Evolutionary conservation across 2,797 vertebrate genomes (phyloP).

Genomic region (Parauchenoglanis punctatus): DNA sequence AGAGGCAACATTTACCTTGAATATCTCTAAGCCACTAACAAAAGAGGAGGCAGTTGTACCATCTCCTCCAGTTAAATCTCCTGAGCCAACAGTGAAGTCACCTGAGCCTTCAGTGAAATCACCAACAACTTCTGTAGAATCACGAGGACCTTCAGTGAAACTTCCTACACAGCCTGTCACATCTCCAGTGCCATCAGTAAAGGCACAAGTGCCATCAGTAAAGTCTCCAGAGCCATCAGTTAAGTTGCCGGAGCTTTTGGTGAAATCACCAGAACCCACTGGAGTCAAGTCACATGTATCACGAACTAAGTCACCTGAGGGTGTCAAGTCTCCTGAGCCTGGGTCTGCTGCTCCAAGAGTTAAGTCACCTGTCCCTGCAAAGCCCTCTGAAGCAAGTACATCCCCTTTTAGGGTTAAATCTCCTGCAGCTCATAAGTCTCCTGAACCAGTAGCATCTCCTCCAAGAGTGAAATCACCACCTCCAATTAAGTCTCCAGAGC

Average conservation of each 20-base stretch:
- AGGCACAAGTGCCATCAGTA: constrained; percentile 77
- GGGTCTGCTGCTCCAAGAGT: constrained; percentile 75
- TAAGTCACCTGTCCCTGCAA: constrained; percentile 75
- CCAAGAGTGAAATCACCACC: constrained; percentile 79
- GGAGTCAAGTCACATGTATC: constrained; percentile 75
- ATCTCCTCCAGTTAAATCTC: constrained; percentile 76
- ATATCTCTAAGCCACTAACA: constrained; percentile 78
- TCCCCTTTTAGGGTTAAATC: constrained; percentile 69
- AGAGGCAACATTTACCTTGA: constrained; percentile 91
- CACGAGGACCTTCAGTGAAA: constrained; percentile 74
- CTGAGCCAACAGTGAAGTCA: constrained; percentile 81
- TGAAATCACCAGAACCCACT: constrained; percentile 69
- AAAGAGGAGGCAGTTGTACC: constrained; percentile 80
- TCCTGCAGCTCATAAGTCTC: constrained; percentile 58
- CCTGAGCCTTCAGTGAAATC: constrained; percentile 72
- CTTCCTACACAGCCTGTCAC: constrained; percentile 63
- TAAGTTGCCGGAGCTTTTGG: constrained; percentile 59
- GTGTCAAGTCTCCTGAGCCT: constrained; percentile 64
- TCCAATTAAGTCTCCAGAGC: constrained; percentile 73
- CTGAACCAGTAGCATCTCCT: constrained; percentile 71
- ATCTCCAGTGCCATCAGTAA: constrained; percentile 73
- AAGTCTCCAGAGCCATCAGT: constrained; percentile 80
- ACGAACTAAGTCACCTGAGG: constrained; percentile 64
- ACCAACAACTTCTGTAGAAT: constrained; percentile 72
- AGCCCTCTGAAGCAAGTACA: constrained; percentile 49